Conservation (phyloP, 1,140 invertebrate species). For the Drosophila baimaii region DNA sequence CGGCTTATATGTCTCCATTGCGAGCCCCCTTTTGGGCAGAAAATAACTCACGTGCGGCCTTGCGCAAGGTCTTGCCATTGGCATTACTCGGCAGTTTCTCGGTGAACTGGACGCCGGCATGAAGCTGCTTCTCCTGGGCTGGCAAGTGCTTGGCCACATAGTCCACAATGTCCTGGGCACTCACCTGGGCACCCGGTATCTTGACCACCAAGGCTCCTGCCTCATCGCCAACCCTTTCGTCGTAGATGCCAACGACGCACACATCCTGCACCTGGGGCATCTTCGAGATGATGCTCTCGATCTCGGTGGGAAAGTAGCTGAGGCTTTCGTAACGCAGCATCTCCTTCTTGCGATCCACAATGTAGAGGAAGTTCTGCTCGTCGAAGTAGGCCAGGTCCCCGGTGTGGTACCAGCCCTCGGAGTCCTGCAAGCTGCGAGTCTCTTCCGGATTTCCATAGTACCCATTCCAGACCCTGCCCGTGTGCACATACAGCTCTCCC, state of each 20-base stretch:
- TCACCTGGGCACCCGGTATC: constrained; percentile 36
- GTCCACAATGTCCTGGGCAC: constrained; percentile 54
- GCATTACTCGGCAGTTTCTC: constrained; percentile 66
- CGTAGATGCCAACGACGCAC: constrained; percentile 71
- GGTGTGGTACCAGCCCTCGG: constrained; percentile 90
- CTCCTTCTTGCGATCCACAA: constrained; percentile 91
- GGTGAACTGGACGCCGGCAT: constrained; percentile 87
- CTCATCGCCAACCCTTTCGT: constrained; percentile 62
- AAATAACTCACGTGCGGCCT: background rate
- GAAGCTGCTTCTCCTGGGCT: constrained; percentile 85
- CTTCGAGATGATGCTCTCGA: constrained; percentile 59
- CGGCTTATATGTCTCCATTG: background rate
- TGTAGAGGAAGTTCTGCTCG: constrained; percentile 87
- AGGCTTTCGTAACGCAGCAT: constrained; percentile 89
- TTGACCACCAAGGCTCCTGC: constrained; percentile 69
- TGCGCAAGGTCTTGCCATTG: constrained; percentile 15
- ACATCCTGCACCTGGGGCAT: constrained; percentile 64
- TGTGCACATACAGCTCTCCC: constrained; percentile 84
- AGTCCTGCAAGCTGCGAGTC: constrained; percentile 86
- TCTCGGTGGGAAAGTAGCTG: constrained; percentile 79
- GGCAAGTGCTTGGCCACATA: constrained; percentile 76
- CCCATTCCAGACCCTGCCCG: constrained; percentile 72
- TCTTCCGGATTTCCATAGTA: constrained; percentile 86
- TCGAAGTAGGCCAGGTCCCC: constrained; percentile 90
- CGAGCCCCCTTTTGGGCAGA: background rate